Base-by-base conservation (phyloP, 23 tunicate species). In the Corella eumyota region DNA sequence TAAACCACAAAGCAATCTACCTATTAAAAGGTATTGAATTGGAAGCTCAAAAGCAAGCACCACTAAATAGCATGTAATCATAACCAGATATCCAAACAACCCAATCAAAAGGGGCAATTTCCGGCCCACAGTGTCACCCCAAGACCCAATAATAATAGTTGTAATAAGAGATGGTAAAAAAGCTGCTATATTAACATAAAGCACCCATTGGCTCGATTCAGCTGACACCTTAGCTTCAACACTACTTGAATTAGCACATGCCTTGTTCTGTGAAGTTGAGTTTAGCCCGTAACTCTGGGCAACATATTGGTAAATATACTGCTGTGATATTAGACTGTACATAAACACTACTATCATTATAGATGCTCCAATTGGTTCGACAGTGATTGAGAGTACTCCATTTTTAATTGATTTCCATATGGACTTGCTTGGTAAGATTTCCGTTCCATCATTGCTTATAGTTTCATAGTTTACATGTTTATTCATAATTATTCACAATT, bases 81-180 rank as follows among this genome's bases (percentile, higher is more conserved):
- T 52, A 45, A 76, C 25, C 31, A 76, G 3, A 37, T 69, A 45
- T 24, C 94, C 94, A 76, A 61, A 30, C 33, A 56, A 62, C 3
- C 58, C 25, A 6, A 59, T 30, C 27, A 68, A 22, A 23, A 84
- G 50, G 30, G 94, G 78, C 27, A 68, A 20, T 48, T 49, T 69
- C 45, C 94, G 45, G 5, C 94, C 94, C 46, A 84, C 94, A 25
- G 25, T 29, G 46, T 84, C 94, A 23, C 94, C 77, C 94, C 94
- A 84, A 5, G 94, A 28, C 31, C 73, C 67, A 1, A 75, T 28
- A 2, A 84, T 7, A 24, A 68, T 28, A 30, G 81, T 60, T 13
- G 58, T 57, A 56, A 84, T 56, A 35, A 82, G 67, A 17, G 72
- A 65, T 19, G 80, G 70, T 2, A 67, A 23, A 44, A 77, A 77